phyloP scores from a whole-genome alignment of 2,113 vertebrate genomes.

The Bubo blakistoni region DNA sequence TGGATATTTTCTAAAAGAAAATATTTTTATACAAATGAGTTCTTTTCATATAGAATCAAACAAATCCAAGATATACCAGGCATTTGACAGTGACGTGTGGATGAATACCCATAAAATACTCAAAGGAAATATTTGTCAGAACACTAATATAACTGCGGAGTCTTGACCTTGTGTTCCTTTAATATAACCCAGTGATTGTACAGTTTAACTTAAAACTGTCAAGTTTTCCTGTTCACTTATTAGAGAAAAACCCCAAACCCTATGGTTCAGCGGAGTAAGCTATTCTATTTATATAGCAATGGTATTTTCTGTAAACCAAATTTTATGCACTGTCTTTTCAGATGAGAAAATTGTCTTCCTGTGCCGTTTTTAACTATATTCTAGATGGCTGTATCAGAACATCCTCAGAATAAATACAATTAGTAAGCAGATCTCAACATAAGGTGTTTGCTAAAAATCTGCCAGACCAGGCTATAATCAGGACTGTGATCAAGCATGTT shows the following conservation, averaged over 20 bases:
- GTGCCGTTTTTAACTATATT: neutral
- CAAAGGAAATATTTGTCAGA: neutral
- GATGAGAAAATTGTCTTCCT: neutral
- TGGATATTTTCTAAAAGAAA: slow-evolving; percentile 16
- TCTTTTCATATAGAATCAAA: slow-evolving; percentile 32
- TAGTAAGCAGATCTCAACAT: neutral
- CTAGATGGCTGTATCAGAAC: neutral
- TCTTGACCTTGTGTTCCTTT: slow-evolving; percentile 2
- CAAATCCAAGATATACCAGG: neutral
- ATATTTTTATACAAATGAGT: neutral
- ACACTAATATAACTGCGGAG: neutral
- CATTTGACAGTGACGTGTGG: neutral
- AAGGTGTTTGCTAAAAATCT: neutral
- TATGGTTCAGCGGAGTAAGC: neutral
- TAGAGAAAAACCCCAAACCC: neutral
- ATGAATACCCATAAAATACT: neutral
- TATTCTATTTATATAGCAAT: neutral
- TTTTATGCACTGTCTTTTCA: neutral
- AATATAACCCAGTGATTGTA: neutral
- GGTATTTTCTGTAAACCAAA: slow-evolving; percentile 5
- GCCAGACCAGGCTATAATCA: neutral
- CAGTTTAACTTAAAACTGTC: neutral
- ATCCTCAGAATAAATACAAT: neutral
- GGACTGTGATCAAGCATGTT: neutral
- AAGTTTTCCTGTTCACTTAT: neutral